A percentile compares a stretch with the other conserved stretches of the same genome.
Conservation (phyloP, 2,113 vertebrate genomes). For the Talpa occidentalis region DNA sequence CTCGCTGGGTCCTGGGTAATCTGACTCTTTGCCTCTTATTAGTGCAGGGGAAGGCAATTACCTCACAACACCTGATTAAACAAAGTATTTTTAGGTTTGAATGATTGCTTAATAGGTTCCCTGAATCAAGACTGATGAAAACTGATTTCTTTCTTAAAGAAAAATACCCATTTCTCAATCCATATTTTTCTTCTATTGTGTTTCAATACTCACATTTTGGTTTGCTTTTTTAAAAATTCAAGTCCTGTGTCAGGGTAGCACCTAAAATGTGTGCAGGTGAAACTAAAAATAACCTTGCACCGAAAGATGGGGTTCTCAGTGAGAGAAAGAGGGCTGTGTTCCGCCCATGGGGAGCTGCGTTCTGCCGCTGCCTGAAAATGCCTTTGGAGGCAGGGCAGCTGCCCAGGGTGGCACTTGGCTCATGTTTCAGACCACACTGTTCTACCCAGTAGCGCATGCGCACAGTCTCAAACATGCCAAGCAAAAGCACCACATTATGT, state of each 20-base stretch:
- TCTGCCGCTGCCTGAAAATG: neutral
- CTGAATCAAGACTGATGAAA: neutral
- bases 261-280: neutral
- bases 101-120: slow-evolving; percentile 9
- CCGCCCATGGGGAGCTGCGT: neutral
- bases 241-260: neutral
- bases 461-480: accelerated
- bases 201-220: neutral
- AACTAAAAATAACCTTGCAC: neutral
- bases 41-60: neutral
- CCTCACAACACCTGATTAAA: neutral
- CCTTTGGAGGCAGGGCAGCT: accelerated
- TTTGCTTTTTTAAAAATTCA: neutral
- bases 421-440: neutral
- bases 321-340: neutral
- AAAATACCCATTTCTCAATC: neutral
- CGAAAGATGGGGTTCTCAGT: neutral
- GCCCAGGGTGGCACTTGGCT: neutral
- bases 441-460: accelerated
- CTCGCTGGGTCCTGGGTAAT: neutral
- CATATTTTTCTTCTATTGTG: neutral
- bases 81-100: slow-evolving; percentile 11
- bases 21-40: neutral
- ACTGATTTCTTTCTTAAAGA: slow-evolving; percentile 33
- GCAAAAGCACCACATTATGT: accelerated